A percentile compares a stretch with the other conserved stretches of the same genome.
Conservation (phyloP, 2,797 vertebrate genomes). For the Acipenser transmontanus region DNA sequence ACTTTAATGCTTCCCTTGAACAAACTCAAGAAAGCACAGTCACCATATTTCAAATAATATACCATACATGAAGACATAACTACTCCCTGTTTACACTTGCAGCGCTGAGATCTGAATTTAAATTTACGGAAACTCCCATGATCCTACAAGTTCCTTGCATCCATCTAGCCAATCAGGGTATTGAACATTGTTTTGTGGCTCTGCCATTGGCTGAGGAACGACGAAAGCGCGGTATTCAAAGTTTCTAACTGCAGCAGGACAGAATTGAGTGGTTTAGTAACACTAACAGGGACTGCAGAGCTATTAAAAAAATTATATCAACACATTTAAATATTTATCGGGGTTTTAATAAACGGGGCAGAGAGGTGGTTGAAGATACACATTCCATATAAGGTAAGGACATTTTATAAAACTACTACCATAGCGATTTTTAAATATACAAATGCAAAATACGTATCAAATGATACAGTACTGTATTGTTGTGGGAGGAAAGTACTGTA, state of each 20-base stretch:
- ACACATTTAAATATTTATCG: too few species aligned
- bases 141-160: neutral
- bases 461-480: too few species aligned
- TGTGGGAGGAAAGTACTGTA: too few species aligned
- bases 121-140: neutral
- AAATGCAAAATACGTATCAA: too few species aligned
- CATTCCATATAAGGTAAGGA: too few species aligned
- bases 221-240: slow-evolving; percentile 1
- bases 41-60: neutral
- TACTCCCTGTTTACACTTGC: neutral
- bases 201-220: neutral
- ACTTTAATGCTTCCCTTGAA: too few species aligned
- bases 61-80: neutral
- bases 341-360: too few species aligned
- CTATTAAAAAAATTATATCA: slow-evolving; percentile 3
- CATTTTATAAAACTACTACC: too few species aligned
- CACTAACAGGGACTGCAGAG: too few species aligned
- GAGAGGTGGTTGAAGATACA: too few species aligned
- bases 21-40: neutral
- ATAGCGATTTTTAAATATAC: too few species aligned
- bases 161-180: neutral
- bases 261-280: too few species aligned
- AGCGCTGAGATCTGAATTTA: neutral
- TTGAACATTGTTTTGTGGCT: neutral
- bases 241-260: neutral